A percentile compares a stretch with the other conserved stretches of the same genome.
Evolutionary conservation across 2,888 invertebrate species (phyloP).

Genomic region (Pyrochroa serraticornis): DNA sequence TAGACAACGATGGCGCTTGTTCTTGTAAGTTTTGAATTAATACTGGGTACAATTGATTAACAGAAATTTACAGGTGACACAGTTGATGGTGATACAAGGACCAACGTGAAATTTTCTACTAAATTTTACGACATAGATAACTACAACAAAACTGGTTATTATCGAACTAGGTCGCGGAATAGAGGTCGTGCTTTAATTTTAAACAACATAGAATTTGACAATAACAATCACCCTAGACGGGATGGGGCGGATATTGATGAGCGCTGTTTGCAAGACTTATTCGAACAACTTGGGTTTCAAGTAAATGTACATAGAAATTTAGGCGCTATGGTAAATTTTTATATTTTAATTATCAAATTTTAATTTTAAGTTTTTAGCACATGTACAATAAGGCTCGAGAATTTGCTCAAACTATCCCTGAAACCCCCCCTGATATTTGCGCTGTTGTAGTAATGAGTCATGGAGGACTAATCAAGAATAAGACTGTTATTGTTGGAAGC

Average conservation of each 20-base stretch:
- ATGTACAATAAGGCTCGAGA: constrained; percentile 36
- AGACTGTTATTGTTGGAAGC: constrained; percentile 63
- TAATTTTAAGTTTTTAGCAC: constrained; percentile 30
- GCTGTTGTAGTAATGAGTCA: constrained; percentile 72
- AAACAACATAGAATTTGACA: constrained; percentile 64
- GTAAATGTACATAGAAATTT: constrained; percentile 58
- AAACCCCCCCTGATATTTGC: constrained; percentile 64
- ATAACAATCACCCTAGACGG: not conserved
- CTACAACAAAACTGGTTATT: constrained; percentile 46
- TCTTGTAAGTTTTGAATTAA: not conserved
- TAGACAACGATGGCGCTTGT: not conserved
- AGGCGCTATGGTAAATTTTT: constrained; percentile 54
- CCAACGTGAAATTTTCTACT: constrained; percentile 20
- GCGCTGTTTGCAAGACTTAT: constrained; percentile 63
- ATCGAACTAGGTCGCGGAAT: constrained; percentile 62
- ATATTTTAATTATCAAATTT: not conserved
- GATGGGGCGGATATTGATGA: constrained; percentile 67
- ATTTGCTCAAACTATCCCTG: constrained; percentile 55
- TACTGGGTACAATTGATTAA: not conserved
- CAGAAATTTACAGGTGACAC: not conserved
- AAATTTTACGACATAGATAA: constrained; percentile 37
- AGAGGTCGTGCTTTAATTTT: constrained; percentile 68
- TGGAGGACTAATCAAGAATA: constrained; percentile 60
- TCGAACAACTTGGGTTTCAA: constrained; percentile 65
- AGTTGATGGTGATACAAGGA: constrained; percentile 21